Evolutionary conservation across 1,140 invertebrate genomes (phyloP), one percentile per base, ranked within the genome.

Genomic region (Drosophila pandora): DNA sequence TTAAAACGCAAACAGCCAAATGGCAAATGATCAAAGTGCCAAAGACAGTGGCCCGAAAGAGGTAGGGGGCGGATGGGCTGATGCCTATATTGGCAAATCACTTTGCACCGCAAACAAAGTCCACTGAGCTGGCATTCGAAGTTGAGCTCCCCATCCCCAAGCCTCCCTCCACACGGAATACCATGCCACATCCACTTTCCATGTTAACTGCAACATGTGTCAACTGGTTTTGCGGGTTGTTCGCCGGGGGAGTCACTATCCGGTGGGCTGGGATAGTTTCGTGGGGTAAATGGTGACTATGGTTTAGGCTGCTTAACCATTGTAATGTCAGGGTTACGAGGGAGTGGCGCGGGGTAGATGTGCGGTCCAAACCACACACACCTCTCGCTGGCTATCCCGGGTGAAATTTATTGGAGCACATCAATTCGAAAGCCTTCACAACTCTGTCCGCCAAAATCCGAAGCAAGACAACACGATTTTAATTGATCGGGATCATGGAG

Each of bases 11-110:
- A 79, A 79, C 61, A 65, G 68, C 53, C 68, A 68, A 76, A 79
- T 78, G 76, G 62, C 76, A 74, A 78, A 74, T 69, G 54, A 73
- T 56, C 62, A 78, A 78, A 78, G 76, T 77, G 74, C 76, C 75
- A 78, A 65, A 77, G 65, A 71, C 74, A 77, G 49, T 25, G 49
- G 48, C 34, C 48, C 37, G 23, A 30, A 52, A n/a, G 25, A 34
- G 41, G 28, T 56, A 17, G 23, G 12, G 25, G 37, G 71, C 45
- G 47, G 48, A 17, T 55, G 57, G 5, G 25, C 43, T 37, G 41
- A 13, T 43, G 41, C 41, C 41, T 49, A 57, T 78, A 78, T 72
- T 72, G 67, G 55, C 57, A 71, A 73, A 74, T 74, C 76, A 79
- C 69, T 79, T 63, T 74, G 34, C 45, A 68, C 62, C 58, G 69